Percentiles rank a stretch among this genome's conserved stretches.
Conservation (phyloP, 2,797 vertebrate genomes). For the Myotis vivesi region DNA sequence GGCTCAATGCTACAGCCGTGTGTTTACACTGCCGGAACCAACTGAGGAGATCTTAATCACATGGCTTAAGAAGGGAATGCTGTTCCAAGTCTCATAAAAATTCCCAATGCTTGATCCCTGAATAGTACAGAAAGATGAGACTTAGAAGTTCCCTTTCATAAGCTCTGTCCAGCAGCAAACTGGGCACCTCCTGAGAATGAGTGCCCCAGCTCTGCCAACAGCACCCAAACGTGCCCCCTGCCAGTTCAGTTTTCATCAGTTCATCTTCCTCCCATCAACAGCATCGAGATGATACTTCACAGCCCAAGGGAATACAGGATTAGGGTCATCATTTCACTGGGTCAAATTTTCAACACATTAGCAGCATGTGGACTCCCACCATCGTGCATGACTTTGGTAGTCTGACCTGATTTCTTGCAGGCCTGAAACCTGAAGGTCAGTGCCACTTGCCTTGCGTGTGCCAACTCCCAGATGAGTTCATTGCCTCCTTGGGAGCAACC, state of each 20-base stretch:
- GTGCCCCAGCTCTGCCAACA: not conserved
- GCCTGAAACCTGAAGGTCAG: not conserved
- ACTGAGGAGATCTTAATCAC: not conserved
- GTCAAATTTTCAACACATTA: not conserved
- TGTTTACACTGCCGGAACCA: not conserved
- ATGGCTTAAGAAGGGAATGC: not conserved
- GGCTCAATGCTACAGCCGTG: not conserved
- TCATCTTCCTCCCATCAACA: not conserved
- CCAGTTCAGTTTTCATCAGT: not conserved
- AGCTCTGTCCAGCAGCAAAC: not conserved
- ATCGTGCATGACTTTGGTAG: not conserved
- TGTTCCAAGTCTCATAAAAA: conserved; percentile 10
- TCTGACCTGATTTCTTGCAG: not conserved
- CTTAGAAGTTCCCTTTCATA: not conserved
- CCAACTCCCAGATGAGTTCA: not conserved
- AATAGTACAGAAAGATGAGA: not conserved
- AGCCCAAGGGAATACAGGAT: not conserved
- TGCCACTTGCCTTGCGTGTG: not conserved
- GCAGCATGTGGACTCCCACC: not conserved
- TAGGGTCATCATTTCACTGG: not conserved
- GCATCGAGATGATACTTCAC: not conserved
- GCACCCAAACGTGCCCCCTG: not conserved
- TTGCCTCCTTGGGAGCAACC: not conserved
- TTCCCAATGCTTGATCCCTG: not conserved
- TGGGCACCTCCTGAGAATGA: not conserved